Evolutionary conservation across 2,113 vertebrate genomes (phyloP), one percentile per base, ranked within the genome.

Genomic region (Romanogobio albipinnatus): DNA sequence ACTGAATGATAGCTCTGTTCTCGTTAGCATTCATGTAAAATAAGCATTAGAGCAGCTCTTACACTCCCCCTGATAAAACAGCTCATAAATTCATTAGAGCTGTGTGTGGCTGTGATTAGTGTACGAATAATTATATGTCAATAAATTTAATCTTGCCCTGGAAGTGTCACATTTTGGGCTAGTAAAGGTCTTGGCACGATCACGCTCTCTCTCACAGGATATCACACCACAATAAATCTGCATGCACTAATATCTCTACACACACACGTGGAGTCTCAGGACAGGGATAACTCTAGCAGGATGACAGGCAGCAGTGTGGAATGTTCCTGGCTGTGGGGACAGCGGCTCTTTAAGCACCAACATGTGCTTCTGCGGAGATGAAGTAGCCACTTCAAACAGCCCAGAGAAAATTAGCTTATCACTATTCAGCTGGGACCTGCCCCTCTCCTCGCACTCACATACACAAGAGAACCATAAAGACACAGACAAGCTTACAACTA

Each of bases 321-420:
- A 91, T 93, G 91, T 92, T 90, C 89, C 80, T 82, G 87, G 76
- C 83, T 61, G 83, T 68, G 82, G 73, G 86, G 81, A 82, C 91
- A 90, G 92, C 89, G 26, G 26, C 75, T 73, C 59, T 93, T 92
- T 92, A 91, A 93, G 90, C 89, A 91, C 91, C 87, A 79, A 92
- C 93, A 93, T 92, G 92, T 93, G 93, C 88, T 89, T 87, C 90
- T 88, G 89, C 86, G 88, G 89, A 90, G 89, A 87, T 94, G 91
- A 93, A 97, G 95, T 95, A 95, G 94, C 95, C 94, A 94, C 93
- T 96, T 96, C 93, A 96, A 97, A 96, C 93, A 95, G 93, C 94
- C 94, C 93, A 91, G 95, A 96, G 93, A 92, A 93, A 96, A 96
- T 93, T 91, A 93, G 95, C 93, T 96, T 95, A 93, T 96, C 96